Base-by-base conservation (phyloP, 92 coral and sea anemone genomes). In the Phymanthus crucifer region DNA sequence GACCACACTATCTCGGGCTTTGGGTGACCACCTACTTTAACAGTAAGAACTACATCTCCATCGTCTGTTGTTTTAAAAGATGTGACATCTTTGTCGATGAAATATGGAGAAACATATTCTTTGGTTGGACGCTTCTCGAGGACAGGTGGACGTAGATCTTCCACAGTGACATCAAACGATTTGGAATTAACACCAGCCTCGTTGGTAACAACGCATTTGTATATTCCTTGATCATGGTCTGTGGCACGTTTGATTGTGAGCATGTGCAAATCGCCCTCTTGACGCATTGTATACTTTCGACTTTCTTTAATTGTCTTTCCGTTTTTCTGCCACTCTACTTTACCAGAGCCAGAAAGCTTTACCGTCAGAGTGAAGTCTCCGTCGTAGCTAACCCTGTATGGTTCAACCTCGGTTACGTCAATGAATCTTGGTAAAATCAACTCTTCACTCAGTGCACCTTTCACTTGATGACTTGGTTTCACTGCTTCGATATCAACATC, bases 131-230 rank as follows among this genome's bases (percentile, higher is more conserved):
- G 61, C 45, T 74, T 73, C 66, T 47, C 67, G 40, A 35, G 18
- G 35, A 72, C 35, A 52, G 80, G 48, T 46, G 85, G 75, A 67
- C 38, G 73, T 19, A 77, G 67, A 68, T 81, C 83, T 73, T 83
- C 91, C 36, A 87, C 81, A 69, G 78, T 83, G 50, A 87, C 85
- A 45, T 82, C 86, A 74, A 82, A 82, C 40, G 86, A 82, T 70
- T 74, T 82, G 8, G 86, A 72, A 40, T 73, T 72, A 18, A 80
- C 82, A 35, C 90, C 88, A 17, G 83, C 93, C 75, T 86, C 90
- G 46, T 76, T 82, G 27, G 97, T 89, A 36, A 93, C 93, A 70
- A 93, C 84, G 43, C 97, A 95, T 67, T 85, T 90, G 81, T 95
- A 95, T 66, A 81, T 80, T 66, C 98, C 97, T 3, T 89, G 87